phyloP scores from a whole-genome alignment of 2,888 invertebrate species.

The Drosophila barbarae region DNA sequence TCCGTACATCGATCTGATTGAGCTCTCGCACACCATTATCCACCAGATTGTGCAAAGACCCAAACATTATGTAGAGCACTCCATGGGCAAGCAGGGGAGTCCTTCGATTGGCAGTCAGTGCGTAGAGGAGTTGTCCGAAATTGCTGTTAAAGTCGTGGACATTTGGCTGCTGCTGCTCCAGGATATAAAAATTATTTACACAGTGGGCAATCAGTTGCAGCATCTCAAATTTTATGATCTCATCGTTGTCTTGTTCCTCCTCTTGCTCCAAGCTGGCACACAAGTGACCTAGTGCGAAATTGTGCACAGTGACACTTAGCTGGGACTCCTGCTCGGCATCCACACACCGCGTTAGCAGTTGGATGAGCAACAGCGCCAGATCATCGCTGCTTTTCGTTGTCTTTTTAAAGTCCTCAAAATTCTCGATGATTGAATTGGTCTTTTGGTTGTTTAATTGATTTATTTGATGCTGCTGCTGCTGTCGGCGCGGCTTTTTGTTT shows the following conservation, averaged over 20 bases:
- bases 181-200: slow-evolving; percentile 75
- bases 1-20: slow-evolving; percentile 65
- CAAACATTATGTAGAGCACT: slow-evolving; percentile 75
- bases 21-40: slow-evolving; percentile 52
- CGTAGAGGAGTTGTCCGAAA: slow-evolving; percentile 66
- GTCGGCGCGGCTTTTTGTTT: slow-evolving; percentile 44
- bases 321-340: slow-evolving; percentile 70
- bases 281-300: slow-evolving; percentile 76
- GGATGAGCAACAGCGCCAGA: slow-evolving; percentile 75
- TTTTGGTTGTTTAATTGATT: slow-evolving; percentile 28
- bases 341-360: slow-evolving; percentile 74
- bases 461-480: slow-evolving; percentile 11
- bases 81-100: slow-evolving; percentile 62
- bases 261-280: slow-evolving; percentile 38
- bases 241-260: slow-evolving; percentile 50
- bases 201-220: slow-evolving; percentile 73
- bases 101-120: slow-evolving; percentile 60
- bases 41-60: slow-evolving; percentile 74
- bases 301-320: slow-evolving; percentile 73
- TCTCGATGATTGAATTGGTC: slow-evolving; percentile 16
- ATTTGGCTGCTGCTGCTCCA: slow-evolving; percentile 62
- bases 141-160: slow-evolving; percentile 69
- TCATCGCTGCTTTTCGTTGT: slow-evolving; percentile 74
- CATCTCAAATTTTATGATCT: slow-evolving; percentile 74
- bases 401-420: slow-evolving; percentile 54